These are phyloP conservation scores for Myotis lucifugus DNA, from an alignment of 2,113 vertebrate genomes.

Conservation along the genomic window DNA sequence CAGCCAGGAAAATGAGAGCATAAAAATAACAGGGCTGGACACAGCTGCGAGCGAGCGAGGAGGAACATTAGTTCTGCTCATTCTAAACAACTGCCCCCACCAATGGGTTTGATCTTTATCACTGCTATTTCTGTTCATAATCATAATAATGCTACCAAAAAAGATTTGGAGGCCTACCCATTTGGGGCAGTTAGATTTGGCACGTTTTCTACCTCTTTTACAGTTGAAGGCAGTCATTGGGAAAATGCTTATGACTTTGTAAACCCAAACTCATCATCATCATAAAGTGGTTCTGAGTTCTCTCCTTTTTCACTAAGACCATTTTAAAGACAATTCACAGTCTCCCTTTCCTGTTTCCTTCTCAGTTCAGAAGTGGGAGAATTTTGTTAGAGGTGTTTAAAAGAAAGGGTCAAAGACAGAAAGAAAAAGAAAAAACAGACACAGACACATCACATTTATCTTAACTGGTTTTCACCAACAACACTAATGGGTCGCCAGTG, in stretches of 20 bases:
- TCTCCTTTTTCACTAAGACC: neutral
- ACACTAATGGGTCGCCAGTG: neutral
- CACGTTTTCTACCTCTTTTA: neutral
- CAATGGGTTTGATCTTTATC: neutral
- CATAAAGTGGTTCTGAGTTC: neutral
- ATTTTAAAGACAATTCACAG: neutral
- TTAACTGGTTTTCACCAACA: slow-evolving; percentile 17
- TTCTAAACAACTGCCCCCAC: neutral
- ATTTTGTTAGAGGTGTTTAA: neutral
- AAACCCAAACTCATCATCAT: neutral
- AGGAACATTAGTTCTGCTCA: neutral
- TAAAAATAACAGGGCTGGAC: neutral
- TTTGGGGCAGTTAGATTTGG: neutral
- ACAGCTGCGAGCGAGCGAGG: neutral
- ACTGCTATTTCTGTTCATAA: neutral
- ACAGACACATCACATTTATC: neutral
- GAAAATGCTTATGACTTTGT: slow-evolving; percentile 1
- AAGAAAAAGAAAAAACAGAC: neutral
- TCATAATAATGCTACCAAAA: neutral
- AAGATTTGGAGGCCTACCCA: neutral
- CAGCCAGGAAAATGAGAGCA: slow-evolving; percentile 58
- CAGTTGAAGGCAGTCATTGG: neutral
- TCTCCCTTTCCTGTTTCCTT: neutral
- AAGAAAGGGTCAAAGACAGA: slow-evolving; percentile 3
- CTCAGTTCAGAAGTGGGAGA: neutral